phyloP scores from a whole-genome alignment of 2,113 vertebrate species.

The Proterorhinus semilunaris region DNA sequence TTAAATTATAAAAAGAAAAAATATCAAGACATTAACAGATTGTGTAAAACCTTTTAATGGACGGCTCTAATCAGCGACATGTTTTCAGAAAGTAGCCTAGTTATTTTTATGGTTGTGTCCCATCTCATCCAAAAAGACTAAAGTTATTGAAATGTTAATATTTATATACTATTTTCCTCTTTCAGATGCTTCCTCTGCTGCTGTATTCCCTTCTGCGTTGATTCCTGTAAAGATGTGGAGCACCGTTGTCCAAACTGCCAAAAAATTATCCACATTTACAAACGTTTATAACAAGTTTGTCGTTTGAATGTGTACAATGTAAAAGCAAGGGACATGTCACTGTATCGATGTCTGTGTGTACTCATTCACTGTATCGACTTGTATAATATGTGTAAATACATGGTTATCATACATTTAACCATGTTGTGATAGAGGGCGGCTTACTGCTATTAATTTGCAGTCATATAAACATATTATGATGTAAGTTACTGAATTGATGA shows the following conservation, averaged over 20 bases:
- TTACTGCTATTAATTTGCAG: not conserved
- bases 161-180: not conserved
- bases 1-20: not conserved
- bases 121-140: too few species aligned
- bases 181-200: conserved; percentile 84
- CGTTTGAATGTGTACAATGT: conserved; percentile 52
- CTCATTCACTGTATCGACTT: not conserved
- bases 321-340: not conserved
- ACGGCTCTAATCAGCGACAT: too few species aligned
- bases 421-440: not conserved
- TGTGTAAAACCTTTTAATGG: too few species aligned
- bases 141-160: too few species aligned
- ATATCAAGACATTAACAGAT: not conserved
- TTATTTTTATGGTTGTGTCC: too few species aligned
- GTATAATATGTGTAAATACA: not conserved
- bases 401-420: not conserved
- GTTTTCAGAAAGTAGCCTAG: too few species aligned
- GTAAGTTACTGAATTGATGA: too few species aligned
- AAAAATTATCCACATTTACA: conserved; percentile 77
- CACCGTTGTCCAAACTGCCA: conserved; percentile 84
- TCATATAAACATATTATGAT: too few species aligned
- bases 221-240: conserved; percentile 86
- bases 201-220: conserved; percentile 87
- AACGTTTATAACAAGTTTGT: conserved; percentile 20
- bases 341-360: not conserved